Evolutionary conservation across 2,113 vertebrate genomes (phyloP), one percentile per base, ranked within the genome.

Genomic region (Piprites chloris): DNA sequence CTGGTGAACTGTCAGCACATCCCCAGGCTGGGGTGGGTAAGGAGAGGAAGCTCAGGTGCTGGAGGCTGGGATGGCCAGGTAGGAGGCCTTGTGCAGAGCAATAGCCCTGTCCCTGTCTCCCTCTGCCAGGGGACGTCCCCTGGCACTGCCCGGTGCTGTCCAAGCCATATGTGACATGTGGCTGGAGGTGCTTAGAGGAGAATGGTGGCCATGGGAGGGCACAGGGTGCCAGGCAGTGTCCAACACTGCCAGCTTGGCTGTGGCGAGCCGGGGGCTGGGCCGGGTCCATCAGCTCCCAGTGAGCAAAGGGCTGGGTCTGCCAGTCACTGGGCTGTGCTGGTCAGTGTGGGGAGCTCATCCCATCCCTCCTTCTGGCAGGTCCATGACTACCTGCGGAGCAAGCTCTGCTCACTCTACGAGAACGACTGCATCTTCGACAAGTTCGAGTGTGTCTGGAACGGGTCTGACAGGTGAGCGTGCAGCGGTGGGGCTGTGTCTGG

Each of bases 381-480:
- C 42, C 99, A 99, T 2, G 99, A 99, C 97, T 99, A 99, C 97
- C 98, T 99, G 96, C 98, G 99, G 83, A 99, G 99, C 96, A 99
- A 99, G 96, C 96, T 99, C 61, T 99, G 99, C 95, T 99, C 99
- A 3, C 98, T 99, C 78, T 99, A 99, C 0, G 99, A 99, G 98
- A 99, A 99, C 2, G 99, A 99, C 98, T 99, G 99, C 98, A 99
- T 99, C 98, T 99, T 99, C 58, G 99, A 99, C 98, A 99, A 99
- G 97, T 99, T 99, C 50, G 99, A 99, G 97, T 99, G 99, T 33
- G 99, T 99, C 75, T 99, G 99, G 99, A 99, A 99, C 19, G 99
- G 99, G 28, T 98, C 99, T 6, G 99, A 99, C 98, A 99, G 99
- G 99, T 99, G 91, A 98, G 98, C 4, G 2, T 0, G 1, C 0